These are phyloP conservation scores for Thripadectes ignobilis DNA, from an alignment of 2,797 vertebrate genomes.

Conservation along the genomic window DNA sequence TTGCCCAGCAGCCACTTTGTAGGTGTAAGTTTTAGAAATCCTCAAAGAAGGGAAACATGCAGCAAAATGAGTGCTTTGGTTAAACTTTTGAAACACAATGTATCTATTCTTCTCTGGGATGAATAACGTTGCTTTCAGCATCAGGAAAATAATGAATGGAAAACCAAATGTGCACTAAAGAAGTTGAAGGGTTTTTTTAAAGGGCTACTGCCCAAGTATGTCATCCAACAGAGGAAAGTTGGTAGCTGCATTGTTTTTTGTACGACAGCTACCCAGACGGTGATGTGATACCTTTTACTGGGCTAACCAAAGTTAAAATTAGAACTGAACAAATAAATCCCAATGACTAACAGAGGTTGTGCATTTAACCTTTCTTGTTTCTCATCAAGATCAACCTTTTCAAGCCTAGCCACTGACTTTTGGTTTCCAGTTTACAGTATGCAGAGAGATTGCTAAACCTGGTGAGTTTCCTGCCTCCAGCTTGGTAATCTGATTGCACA, in stretches of 20 bases:
- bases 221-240: constrained; percentile 50
- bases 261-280: constrained; percentile 47
- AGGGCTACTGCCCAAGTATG: constrained; percentile 63
- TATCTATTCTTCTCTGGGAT: constrained; percentile 21
- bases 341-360: background rate
- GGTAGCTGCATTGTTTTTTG: constrained; percentile 62
- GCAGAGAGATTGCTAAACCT: background rate
- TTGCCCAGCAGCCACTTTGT: background rate
- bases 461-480: background rate
- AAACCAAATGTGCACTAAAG: constrained; percentile 35
- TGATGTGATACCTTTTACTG: constrained; percentile 60
- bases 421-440: background rate
- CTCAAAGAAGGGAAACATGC: background rate
- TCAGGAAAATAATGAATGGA: constrained; percentile 55
- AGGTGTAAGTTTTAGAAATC: background rate
- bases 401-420: background rate
- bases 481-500: background rate
- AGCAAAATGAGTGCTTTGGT: background rate
- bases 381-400: background rate
- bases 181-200: background rate
- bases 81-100: constrained; percentile 30
- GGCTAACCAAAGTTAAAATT: constrained; percentile 61
- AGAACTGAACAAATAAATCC: constrained; percentile 53
- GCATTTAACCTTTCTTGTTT: constrained; percentile 43
- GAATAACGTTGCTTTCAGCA: constrained; percentile 25